Evolutionary conservation across 1,140 invertebrate species (phyloP).

Genomic region (Glomeris maerens): DNA sequence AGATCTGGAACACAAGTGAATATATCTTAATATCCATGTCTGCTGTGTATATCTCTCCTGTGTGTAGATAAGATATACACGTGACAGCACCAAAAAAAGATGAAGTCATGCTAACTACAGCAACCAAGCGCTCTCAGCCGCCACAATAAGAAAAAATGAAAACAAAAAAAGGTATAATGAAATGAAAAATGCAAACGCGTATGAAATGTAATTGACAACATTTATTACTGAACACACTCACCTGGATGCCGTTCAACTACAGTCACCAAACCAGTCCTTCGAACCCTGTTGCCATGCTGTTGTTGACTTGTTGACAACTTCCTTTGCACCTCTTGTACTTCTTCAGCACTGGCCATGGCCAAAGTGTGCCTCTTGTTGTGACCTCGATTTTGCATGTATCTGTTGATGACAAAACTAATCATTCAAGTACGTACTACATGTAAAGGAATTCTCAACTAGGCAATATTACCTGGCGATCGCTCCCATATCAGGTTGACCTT

Average conservation of each 20-base stretch:
- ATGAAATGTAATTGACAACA: conserved; percentile 14
- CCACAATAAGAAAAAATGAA: conserved; percentile 24
- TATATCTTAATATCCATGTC: too few species aligned
- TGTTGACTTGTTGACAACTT: conserved; percentile 30
- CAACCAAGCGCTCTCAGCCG: conserved; percentile 10
- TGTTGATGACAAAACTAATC: conserved; percentile 23
- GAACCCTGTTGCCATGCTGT: conserved; percentile 43
- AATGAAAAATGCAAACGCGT: neutral
- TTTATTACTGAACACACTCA: conserved; percentile 28
- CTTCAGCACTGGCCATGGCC: conserved; percentile 35
- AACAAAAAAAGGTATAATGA: conserved; percentile 15
- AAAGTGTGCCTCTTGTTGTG: conserved; percentile 48
- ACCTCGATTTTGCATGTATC: conserved; percentile 58
- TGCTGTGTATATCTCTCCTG: too few species aligned
- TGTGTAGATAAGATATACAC: too few species aligned
- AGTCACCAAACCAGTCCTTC: conserved; percentile 59
- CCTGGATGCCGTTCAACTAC: conserved; percentile 75
- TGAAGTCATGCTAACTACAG: neutral
- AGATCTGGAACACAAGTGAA: too few species aligned
- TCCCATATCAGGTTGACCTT: conserved; percentile 35
- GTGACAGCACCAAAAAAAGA: conserved; percentile 11
- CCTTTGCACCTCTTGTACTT: conserved; percentile 44
- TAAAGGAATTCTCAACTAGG: conserved; percentile 4
- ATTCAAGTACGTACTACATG: neutral
- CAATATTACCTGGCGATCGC: conserved; percentile 34